A percentile compares a stretch with the other conserved stretches of the same genome.
Evolutionary conservation across 2,113 vertebrate genomes (phyloP).

Genomic region (Spea multiplicata): DNA sequence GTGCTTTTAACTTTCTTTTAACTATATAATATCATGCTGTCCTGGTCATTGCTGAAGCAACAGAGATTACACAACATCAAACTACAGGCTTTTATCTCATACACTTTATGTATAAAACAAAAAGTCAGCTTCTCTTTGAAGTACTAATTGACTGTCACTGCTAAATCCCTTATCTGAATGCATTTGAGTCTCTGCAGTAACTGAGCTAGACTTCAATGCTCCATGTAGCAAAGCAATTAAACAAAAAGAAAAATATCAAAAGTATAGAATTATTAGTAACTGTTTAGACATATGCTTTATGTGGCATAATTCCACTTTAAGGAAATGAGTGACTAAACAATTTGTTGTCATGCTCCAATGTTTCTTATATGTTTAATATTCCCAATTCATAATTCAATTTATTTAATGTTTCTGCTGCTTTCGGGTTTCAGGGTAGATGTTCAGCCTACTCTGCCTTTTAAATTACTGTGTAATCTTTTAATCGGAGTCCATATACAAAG

Average conservation of each 20-base stretch:
- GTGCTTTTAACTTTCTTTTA: constrained; percentile 65
- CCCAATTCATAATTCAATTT: too few relatives aligned
- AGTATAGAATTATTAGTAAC: background rate
- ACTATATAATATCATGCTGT: constrained; percentile 59
- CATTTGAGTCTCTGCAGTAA: constrained; percentile 66
- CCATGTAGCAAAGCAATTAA: constrained; percentile 42
- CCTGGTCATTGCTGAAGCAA: constrained; percentile 60
- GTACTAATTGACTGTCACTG: constrained; percentile 74
- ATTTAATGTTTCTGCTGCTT: too few relatives aligned
- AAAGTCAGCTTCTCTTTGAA: constrained; percentile 69
- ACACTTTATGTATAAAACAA: constrained; percentile 65
- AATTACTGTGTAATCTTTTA: too few relatives aligned
- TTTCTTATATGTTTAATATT: too few relatives aligned
- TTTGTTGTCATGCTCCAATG: too few relatives aligned
- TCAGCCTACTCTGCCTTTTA: too few relatives aligned
- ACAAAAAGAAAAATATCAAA: background rate
- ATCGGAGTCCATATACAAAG: too few relatives aligned
- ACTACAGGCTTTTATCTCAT: constrained; percentile 64
- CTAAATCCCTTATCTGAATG: constrained; percentile 63
- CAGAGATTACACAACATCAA: constrained; percentile 65
- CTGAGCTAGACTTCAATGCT: constrained; percentile 52
- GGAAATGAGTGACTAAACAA: too few relatives aligned
- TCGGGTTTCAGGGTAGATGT: too few relatives aligned
- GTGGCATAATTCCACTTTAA: too few relatives aligned
- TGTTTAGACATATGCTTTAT: too few relatives aligned